Evolutionary conservation across 2,888 invertebrate genomes (phyloP).

Genomic region (Tuberolachnus salignus): DNA sequence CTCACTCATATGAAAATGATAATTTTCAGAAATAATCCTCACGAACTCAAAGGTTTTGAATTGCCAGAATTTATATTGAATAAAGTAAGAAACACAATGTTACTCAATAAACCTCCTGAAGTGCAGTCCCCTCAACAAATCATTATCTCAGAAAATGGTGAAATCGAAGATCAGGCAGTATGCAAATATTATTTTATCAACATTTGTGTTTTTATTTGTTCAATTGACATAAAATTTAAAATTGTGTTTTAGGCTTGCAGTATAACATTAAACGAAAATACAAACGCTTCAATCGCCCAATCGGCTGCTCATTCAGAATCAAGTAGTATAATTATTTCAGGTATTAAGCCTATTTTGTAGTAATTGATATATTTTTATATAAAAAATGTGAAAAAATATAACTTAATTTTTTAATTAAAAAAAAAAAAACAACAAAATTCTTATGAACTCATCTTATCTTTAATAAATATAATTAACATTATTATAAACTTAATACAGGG

Average conservation of each 20-base stretch:
- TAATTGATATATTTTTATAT: background rate
- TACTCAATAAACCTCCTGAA: conserved; percentile 61
- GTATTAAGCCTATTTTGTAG: conserved; percentile 18
- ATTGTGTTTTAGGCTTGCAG: conserved; percentile 41
- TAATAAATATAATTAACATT: background rate
- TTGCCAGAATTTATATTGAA: conserved; percentile 76
- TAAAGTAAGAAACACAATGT: conserved; percentile 75
- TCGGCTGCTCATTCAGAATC: conserved; percentile 51
- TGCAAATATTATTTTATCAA: background rate
- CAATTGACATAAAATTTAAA: background rate
- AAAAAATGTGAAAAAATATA: background rate
- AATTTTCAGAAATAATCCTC: conserved; percentile 66
- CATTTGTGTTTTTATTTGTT: background rate
- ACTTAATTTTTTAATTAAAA: background rate
- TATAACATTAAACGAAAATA: conserved; percentile 53
- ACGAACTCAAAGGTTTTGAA: conserved; percentile 76
- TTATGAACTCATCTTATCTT: background rate
- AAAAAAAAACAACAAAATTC: background rate
- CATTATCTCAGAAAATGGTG: conserved; percentile 62
- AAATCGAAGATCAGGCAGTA: conserved; percentile 51
- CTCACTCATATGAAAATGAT: background rate
- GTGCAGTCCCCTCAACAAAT: conserved; percentile 46
- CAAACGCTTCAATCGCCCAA: conserved; percentile 42
- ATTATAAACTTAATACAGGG: too few relatives aligned
- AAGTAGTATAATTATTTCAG: conserved; percentile 50